Evolutionary conservation across 1,140 invertebrate genomes (phyloP), one percentile per base, ranked within the genome.

Genomic region (Drosophila mauritiana): DNA sequence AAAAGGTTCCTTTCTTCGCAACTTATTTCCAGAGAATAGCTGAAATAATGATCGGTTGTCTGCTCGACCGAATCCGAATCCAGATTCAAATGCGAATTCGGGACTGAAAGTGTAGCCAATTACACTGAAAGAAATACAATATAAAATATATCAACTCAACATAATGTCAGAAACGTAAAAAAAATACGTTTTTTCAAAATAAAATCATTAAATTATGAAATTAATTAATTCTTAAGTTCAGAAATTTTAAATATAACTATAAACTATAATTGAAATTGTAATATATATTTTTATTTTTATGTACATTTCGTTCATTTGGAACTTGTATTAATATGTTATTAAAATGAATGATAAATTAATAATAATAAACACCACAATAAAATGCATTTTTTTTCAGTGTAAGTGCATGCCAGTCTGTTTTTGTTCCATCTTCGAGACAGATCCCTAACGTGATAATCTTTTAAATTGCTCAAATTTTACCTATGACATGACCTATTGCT

Each of bases 401-500:
- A 61, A 31, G 31, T 79, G 63, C 74, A 79, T 58, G 57, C 42
- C 62, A 46, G 54, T 61, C 57, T 67, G 46, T 62, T 78, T 69
- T 78, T 73, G 48, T 69, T 77, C 75, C 55, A 37, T 85, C 64
- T 82, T 73, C 31, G 67, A 69, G 68, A 67, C 57, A 74, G 79
- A 70, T 75, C 69, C 78, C 79, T 78, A 90, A 86, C 77, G 80
- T 90, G 77, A 86, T 91, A 90, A 90, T 90, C 86, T 90, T 77
- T 78, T 90, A 91, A 91, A 84, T 91, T 90, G 77, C 68, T 75
- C 62, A 82, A 77, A 65, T 80, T 80, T 70, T 68, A 37, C 55
- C 67, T 69, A 56, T 77, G 62, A 59, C 49, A 74, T 62, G 70
- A 75, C 70, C 70, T 70, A 69, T 70, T 69, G 67, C 63, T 51